Percentiles rank a stretch among this genome's conserved stretches.
Conservation (phyloP, 2,797 vertebrate genomes). For the Hydrolagus colliei region DNA sequence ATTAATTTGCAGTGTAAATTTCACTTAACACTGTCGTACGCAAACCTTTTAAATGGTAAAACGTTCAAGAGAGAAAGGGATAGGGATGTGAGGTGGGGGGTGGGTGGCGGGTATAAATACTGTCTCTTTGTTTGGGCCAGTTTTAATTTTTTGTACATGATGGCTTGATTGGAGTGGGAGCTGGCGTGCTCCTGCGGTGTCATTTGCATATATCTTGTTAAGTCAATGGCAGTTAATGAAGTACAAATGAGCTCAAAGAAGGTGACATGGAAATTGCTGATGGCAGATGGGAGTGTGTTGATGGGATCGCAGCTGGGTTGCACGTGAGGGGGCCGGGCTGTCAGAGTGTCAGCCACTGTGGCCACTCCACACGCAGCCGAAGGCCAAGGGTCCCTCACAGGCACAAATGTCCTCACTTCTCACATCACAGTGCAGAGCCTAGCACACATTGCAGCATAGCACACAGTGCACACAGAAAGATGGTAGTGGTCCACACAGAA, state of each 20-base stretch:
- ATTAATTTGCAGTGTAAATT: constrained; percentile 2
- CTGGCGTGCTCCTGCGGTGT: constrained; percentile 62
- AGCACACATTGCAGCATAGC: no score
- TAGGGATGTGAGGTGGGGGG: constrained; percentile 36
- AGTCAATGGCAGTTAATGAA: constrained; percentile 81
- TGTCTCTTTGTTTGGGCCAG: constrained; percentile 41
- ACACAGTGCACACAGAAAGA: no score
- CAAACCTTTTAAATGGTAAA: constrained; percentile 7
- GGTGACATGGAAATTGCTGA: constrained; percentile 71
- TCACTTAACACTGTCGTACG: constrained; percentile 16
- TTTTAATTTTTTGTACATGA: constrained; percentile 73
- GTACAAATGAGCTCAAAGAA: constrained; percentile 78
- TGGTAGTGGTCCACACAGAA: no score
- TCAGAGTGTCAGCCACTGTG: background rate
- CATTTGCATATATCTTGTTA: constrained; percentile 84
- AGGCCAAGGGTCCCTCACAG: constrained; percentile 19
- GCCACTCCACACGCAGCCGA: no score
- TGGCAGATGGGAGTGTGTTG: constrained; percentile 80
- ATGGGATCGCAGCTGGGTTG: constrained; percentile 64
- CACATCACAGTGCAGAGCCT: background rate
- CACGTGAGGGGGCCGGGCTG: background rate
- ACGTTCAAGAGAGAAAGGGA: constrained; percentile 18
- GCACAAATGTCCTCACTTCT: constrained; percentile 15
- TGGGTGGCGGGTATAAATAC: no score
- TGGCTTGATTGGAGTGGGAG: constrained; percentile 69